These are phyloP conservation scores for Bombus superbus DNA, from an alignment of 1,140 invertebrate genomes.

Conservation along the genomic window DNA sequence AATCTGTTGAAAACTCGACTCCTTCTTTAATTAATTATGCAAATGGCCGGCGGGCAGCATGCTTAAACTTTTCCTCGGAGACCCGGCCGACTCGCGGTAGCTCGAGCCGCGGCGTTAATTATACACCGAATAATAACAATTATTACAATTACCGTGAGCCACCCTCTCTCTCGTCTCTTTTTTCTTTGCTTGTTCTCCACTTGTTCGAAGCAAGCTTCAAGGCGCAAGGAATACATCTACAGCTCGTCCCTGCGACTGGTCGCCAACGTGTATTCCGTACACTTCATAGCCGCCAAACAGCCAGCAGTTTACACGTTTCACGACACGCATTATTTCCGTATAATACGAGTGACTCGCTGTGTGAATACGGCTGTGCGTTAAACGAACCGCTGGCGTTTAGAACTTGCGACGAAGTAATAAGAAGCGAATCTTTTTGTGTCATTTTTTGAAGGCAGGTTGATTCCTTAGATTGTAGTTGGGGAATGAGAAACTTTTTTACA, in stretches of 20 bases:
- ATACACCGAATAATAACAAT: constrained; percentile 80
- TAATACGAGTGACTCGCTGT: constrained; percentile 27
- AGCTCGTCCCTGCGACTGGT: neutral
- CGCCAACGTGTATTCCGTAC: neutral
- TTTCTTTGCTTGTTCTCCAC: neutral
- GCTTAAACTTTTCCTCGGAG: constrained; percentile 78
- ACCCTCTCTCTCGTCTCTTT: neutral
- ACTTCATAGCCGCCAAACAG: constrained; percentile 48
- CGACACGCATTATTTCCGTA: constrained; percentile 48
- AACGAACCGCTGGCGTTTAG: neutral
- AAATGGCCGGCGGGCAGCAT: constrained; percentile 75
- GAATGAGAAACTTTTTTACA: too few species aligned
- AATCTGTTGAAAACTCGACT: constrained; percentile 78
- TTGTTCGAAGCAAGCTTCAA: neutral
- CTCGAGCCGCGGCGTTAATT: constrained; percentile 75
- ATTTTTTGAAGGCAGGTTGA: neutral
- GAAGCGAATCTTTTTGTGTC: neutral
- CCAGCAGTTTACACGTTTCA: constrained; percentile 60
- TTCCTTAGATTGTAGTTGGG: too few species aligned
- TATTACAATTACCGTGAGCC: constrained; percentile 76
- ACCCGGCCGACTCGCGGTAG: constrained; percentile 58
- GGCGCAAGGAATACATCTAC: constrained; percentile 48
- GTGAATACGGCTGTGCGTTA: neutral
- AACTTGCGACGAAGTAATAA: neutral
- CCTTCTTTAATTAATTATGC: constrained; percentile 79